Conservation (phyloP, 2,888 invertebrate species). For the Heterodera filipjevi region DNA sequence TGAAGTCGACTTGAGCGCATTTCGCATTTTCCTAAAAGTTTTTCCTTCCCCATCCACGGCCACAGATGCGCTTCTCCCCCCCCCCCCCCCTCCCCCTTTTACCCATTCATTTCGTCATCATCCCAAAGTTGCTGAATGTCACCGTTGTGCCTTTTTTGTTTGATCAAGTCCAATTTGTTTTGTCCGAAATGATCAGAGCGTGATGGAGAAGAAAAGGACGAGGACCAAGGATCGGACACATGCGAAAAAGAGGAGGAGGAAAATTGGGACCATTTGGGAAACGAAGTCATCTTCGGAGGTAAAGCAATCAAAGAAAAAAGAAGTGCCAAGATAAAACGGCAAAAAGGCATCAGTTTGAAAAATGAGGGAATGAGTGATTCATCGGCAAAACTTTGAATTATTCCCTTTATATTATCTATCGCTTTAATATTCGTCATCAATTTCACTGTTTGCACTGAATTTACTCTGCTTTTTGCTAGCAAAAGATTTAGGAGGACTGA, state of each 20-base stretch:
- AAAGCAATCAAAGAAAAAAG: not conserved
- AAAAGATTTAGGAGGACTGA: not conserved
- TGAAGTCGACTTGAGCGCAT: constrained; percentile 18
- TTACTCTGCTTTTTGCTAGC: not conserved
- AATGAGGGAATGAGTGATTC: not conserved
- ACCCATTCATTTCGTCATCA: constrained; percentile 10
- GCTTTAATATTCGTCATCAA: not conserved
- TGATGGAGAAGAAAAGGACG: not conserved
- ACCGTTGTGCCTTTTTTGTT: constrained; percentile 20
- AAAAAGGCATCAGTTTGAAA: not conserved
- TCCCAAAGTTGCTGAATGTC: constrained; percentile 27
- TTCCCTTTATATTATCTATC: not conserved
- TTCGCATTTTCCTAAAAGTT: constrained; percentile 24
- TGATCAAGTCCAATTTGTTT: constrained; percentile 11
- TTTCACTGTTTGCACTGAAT: not conserved
- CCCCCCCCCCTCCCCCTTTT: not conserved
- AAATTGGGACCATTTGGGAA: not conserved
- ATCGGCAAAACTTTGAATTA: not conserved
- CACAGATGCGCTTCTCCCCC: not conserved
- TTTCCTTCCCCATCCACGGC: not conserved
- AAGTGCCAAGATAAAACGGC: not conserved
- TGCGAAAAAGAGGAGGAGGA: not conserved
- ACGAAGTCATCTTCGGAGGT: not conserved
- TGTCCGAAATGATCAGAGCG: not conserved
- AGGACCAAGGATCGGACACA: not conserved